A percentile compares a stretch with the other conserved stretches of the same genome.
Evolutionary conservation across 2,888 invertebrate species (phyloP).

Genomic region (Erebia aethiops): DNA sequence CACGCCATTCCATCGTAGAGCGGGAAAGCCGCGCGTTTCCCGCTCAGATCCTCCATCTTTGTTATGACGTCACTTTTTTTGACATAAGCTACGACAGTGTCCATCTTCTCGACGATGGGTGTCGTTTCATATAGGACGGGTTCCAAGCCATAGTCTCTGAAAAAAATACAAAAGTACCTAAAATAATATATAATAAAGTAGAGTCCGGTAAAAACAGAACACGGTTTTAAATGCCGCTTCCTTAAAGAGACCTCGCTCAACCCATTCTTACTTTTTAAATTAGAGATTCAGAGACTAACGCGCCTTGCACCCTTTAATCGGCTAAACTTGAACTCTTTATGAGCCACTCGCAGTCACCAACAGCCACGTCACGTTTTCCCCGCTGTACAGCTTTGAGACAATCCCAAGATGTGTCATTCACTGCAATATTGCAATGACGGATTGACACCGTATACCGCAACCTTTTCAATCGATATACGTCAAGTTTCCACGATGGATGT

Average conservation of each 20-base stretch:
- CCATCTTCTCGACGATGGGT: conserved; percentile 81
- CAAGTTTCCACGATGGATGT: too few species aligned
- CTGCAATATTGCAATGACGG: conserved; percentile 91
- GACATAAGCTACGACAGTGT: conserved; percentile 87
- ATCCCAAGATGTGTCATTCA: conserved; percentile 81
- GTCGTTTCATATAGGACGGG: conserved; percentile 85
- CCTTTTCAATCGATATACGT: not conserved
- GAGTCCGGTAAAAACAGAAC: too few species aligned
- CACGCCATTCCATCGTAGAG: conserved; percentile 89
- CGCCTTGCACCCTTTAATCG: too few species aligned
- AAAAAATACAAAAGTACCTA: conserved; percentile 46
- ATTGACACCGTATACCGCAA: conserved; percentile 82
- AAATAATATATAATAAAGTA: too few species aligned
- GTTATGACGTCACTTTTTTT: conserved; percentile 82
- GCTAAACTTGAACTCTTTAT: too few species aligned
- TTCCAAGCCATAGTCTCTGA: conserved; percentile 80
- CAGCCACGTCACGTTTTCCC: conserved; percentile 87
- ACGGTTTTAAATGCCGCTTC: too few species aligned
- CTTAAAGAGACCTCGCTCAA: too few species aligned
- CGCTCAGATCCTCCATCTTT: conserved; percentile 85
- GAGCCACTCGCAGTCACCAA: conserved; percentile 80
- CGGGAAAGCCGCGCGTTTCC: conserved; percentile 90
- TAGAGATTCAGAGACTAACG: too few species aligned
- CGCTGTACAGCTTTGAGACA: conserved; percentile 87
- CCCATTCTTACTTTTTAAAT: too few species aligned